These are phyloP conservation scores for Larimichthys polyactis DNA, from an alignment of 2,113 vertebrate species.

Conservation along the genomic window DNA sequence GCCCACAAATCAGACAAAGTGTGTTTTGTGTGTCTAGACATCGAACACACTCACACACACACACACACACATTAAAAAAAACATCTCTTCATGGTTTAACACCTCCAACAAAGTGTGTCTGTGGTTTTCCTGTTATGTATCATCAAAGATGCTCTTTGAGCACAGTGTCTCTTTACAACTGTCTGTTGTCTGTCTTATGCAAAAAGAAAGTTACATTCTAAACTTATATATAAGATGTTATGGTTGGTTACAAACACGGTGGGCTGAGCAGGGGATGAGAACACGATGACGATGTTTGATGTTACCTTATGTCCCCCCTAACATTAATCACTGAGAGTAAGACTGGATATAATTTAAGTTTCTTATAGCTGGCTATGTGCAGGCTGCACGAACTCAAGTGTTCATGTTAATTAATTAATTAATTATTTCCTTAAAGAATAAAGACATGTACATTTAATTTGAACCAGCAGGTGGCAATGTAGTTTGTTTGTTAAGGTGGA, in stretches of 20 bases:
- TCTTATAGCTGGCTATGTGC: too few relatives aligned
- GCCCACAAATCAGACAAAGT: background rate
- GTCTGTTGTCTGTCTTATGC: too few relatives aligned
- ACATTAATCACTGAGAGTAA: slow-evolving; percentile 15
- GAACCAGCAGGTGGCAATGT: slow-evolving; percentile 29
- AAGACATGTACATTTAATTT: background rate
- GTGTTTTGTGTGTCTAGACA: background rate
- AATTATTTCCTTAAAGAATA: too few relatives aligned
- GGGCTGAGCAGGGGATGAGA: too few relatives aligned
- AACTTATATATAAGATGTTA: too few relatives aligned
- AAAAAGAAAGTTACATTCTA: background rate
- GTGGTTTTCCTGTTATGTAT: slow-evolving; percentile 49
- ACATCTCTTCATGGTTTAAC: background rate
- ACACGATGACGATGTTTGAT: slow-evolving; percentile 16
- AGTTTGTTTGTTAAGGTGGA: too few relatives aligned
- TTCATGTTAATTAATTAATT: too few relatives aligned
- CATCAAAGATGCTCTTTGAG: background rate
- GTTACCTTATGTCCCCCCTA: slow-evolving; percentile 23
- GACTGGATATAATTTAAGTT: background rate
- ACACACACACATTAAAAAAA: too few relatives aligned
- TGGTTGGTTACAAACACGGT: too few relatives aligned
- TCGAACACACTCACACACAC: background rate
- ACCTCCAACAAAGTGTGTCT: background rate
- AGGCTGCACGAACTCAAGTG: too few relatives aligned
- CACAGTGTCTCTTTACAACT: background rate